Evolutionary conservation across 2,888 invertebrate genomes (phyloP), one percentile per base, ranked within the genome.

Genomic region (Sinelater perroti): DNA sequence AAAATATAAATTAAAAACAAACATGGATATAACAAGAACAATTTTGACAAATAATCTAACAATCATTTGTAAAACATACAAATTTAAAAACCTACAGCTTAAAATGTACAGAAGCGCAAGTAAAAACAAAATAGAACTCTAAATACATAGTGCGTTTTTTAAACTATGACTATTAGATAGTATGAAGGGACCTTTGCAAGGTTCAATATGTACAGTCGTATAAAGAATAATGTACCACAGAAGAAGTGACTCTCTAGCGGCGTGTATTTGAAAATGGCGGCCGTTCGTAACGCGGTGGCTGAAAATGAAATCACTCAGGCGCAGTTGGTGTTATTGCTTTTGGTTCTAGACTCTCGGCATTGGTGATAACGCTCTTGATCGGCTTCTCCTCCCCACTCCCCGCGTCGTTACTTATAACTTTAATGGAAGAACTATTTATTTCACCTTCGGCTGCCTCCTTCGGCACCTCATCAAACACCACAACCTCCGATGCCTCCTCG

Each of bases 21-120:
- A 73, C 47, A 67, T 62, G 58, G 60, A 68, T 72, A n/a, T n/a
- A 76, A 76, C 75, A 75, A 75, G 73, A 75, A 75, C 74, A 75
- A 74, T 73, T 74, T 72, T 67, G 71, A 72, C 66, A 71, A 60
- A 64, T 62, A 61, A 59, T 63, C 56, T 60, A 65, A 63, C 61
- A 64, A 60, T 60, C 47, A 61, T 56, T 54, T 55, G 54, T 49
- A 56, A 60, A 47, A 56, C 56, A 54, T 52, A 55, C 51, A 61
- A 58, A 51, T 47, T 57, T 59, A 42, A 45, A 50, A 55, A 38
- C 47, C 52, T 59, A 57, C 36, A 61, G 63, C 64, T 58, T 42
- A 62, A 61, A 63, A 66, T 61, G 47, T 64, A 64, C 63, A 66
- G 60, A 67, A 63, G 55, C 60, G 35, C 26, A 56, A 59, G 46